These are phyloP conservation scores for Diacarnus erythraeanus DNA, from an alignment of 37 sponge, comb jelly and placozoan species.

Conservation along the genomic window DNA sequence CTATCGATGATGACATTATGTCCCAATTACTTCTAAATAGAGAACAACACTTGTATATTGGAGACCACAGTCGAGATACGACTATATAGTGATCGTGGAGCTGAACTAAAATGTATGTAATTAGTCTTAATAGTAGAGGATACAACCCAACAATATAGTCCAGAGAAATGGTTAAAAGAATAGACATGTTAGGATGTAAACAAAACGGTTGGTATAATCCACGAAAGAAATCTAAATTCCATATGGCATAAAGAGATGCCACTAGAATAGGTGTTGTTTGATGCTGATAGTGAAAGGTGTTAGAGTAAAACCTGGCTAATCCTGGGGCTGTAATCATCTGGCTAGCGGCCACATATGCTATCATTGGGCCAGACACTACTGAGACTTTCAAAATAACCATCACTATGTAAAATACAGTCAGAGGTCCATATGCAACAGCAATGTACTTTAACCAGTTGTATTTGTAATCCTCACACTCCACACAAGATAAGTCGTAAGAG, in stretches of 20 bases:
- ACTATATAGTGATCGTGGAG: neutral
- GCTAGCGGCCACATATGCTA: neutral
- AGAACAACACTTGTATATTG: neutral
- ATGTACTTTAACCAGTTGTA: conserved; percentile 17
- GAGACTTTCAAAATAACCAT: conserved; percentile 50
- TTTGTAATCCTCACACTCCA: neutral
- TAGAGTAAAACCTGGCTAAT: neutral
- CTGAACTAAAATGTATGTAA: conserved; percentile 7
- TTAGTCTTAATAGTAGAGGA: neutral
- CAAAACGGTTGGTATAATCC: conserved; percentile 15
- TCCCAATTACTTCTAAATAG: neutral
- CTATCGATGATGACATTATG: neutral
- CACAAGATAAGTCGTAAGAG: conserved; percentile 23
- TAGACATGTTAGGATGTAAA: neutral
- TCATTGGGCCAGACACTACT: neutral
- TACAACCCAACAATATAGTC: conserved; percentile 9
- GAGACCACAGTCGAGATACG: neutral
- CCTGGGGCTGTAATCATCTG: neutral
- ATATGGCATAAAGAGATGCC: neutral
- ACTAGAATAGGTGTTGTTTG: neutral
- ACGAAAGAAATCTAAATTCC: conserved; percentile 35
- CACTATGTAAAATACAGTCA: conserved; percentile 38
- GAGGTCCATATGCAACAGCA: conserved; percentile 28
- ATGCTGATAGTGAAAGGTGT: neutral
- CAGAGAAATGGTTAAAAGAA: neutral